These are phyloP conservation scores for Salmo trutta DNA, from an alignment of 2,797 vertebrate species.

Conservation along the genomic window DNA sequence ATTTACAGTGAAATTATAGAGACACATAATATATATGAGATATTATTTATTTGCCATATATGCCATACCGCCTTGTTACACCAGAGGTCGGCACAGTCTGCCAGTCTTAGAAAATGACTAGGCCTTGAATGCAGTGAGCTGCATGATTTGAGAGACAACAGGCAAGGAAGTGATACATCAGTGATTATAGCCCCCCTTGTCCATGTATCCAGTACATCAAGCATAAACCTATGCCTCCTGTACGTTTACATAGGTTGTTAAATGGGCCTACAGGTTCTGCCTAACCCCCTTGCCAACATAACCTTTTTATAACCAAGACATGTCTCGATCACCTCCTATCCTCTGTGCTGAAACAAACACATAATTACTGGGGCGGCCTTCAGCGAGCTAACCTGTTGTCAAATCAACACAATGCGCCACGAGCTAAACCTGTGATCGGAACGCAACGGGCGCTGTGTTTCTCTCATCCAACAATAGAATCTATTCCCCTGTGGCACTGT, in stretches of 20 bases:
- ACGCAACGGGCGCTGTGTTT: constrained; percentile 34
- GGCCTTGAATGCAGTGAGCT: not conserved
- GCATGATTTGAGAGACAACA: not conserved
- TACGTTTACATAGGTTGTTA: not conserved
- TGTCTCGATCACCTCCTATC: constrained; percentile 12
- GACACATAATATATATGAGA: not conserved
- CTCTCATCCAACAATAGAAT: constrained; percentile 61
- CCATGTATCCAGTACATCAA: not conserved
- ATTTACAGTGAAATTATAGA: not conserved
- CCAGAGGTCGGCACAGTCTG: constrained; percentile 41
- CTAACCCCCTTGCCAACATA: not conserved
- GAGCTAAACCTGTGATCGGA: constrained; percentile 40
- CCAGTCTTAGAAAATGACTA: not conserved
- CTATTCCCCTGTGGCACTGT: constrained; percentile 56
- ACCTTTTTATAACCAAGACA: constrained; percentile 3
- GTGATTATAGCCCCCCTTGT: not conserved
- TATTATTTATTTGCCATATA: not conserved
- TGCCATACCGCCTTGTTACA: constrained; percentile 17
- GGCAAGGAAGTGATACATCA: not conserved
- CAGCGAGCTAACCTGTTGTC: constrained; percentile 50
- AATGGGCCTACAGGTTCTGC: not conserved
- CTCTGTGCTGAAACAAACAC: constrained; percentile 27
- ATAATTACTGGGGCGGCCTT: constrained; percentile 45
- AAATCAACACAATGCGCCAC: constrained; percentile 45
- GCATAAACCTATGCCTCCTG: not conserved